These are phyloP conservation scores for Hydrolagus colliei DNA, from an alignment of 2,797 vertebrate genomes.

Conservation along the genomic window DNA sequence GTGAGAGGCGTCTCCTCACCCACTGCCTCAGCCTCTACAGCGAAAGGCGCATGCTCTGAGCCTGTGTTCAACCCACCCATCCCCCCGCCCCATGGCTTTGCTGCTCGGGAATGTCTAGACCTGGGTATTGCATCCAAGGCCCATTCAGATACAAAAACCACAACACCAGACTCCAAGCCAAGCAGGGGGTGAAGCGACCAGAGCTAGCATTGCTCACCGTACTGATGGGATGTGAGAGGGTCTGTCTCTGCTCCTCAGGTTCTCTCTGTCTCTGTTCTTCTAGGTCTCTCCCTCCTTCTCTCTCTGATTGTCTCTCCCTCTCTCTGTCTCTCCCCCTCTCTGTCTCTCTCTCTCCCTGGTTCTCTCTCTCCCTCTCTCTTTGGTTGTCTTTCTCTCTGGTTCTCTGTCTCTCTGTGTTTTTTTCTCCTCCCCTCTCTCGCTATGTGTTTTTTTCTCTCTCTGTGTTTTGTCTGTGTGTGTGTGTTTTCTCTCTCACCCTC, in stretches of 20 bases:
- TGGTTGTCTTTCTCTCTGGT: too few relatives aligned
- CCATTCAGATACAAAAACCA: neutral
- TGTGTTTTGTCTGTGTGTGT: too few relatives aligned
- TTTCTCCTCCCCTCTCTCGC: too few relatives aligned
- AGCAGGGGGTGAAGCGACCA: neutral
- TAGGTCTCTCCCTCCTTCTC: too few relatives aligned
- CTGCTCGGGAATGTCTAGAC: neutral
- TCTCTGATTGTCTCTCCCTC: too few relatives aligned
- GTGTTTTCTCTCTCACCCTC: too few relatives aligned
- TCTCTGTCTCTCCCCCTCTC: too few relatives aligned
- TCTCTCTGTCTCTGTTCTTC: neutral
- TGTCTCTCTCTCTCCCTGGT: too few relatives aligned
- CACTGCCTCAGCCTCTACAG: neutral
- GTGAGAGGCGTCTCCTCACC: too few relatives aligned
- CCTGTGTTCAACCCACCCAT: neutral
- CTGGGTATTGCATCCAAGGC: neutral
- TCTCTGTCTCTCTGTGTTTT: too few relatives aligned
- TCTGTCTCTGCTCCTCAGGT: neutral
- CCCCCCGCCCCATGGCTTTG: neutral
- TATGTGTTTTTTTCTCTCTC: too few relatives aligned
- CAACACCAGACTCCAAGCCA: neutral
- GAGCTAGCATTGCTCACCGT: neutral
- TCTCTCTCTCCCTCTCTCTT: too few relatives aligned
- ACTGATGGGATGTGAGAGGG: neutral
- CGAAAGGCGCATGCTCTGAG: constrained; percentile 3